Evolutionary conservation across 2,888 invertebrate genomes (phyloP).

Genomic region (Toxonevra muliebris): DNA sequence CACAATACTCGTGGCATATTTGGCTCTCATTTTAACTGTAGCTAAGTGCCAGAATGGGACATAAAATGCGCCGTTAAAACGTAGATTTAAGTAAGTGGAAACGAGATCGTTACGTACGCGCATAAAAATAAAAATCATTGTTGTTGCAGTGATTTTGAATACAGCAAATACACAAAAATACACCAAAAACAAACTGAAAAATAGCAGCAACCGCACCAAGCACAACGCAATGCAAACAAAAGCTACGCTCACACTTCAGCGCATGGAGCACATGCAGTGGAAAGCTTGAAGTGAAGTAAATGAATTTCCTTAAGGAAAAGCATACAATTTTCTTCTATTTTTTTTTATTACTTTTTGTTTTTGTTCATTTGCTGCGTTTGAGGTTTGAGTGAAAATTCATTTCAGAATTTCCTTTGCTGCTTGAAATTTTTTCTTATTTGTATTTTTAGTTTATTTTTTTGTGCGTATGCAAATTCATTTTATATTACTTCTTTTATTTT

Average conservation of each 20-base stretch:
- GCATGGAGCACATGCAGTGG: constrained; percentile 13
- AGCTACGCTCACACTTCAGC: neutral
- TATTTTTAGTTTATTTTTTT: constrained; percentile 8
- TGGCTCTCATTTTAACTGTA: constrained; percentile 10
- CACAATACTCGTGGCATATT: constrained; percentile 1
- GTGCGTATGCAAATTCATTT: constrained; percentile 23
- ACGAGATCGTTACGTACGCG: constrained; percentile 66
- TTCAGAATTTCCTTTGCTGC: neutral
- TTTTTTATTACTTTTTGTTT: neutral
- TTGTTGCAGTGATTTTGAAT: constrained; percentile 64
- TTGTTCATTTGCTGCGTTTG: neutral
- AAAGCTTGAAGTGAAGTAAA: neutral
- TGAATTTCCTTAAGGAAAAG: neutral
- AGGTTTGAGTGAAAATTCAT: constrained; percentile 15
- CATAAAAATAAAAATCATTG: constrained; percentile 65
- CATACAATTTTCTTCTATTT: neutral
- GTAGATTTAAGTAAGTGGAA: constrained; percentile 67
- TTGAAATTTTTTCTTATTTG: too few species aligned
- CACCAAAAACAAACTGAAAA: constrained; percentile 19
- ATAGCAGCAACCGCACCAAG: neutral
- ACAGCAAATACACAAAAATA: constrained; percentile 45
- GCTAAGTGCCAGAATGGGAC: constrained; percentile 61
- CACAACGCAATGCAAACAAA: neutral
- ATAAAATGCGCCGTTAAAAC: constrained; percentile 65
- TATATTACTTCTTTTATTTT: constrained; percentile 15